Evolutionary conservation across 2,113 vertebrate species (phyloP).

Genomic region (Trematomus loennbergii): DNA sequence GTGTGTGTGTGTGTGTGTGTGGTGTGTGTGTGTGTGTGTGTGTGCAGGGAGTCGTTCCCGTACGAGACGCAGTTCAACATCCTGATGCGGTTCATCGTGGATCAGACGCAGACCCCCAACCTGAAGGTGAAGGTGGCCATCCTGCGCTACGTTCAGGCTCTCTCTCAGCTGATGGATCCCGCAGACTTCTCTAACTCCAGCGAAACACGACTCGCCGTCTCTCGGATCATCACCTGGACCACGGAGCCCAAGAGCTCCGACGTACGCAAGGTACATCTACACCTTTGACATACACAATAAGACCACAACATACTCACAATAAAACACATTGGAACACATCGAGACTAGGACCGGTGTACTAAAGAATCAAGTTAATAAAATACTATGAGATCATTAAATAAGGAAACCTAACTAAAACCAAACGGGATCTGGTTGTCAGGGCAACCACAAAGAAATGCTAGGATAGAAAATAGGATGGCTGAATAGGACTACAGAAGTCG

Average conservation of each 20-base stretch:
- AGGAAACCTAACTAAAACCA: too few relatives aligned
- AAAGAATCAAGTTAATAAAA: too few relatives aligned
- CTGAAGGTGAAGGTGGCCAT: constrained; percentile 99
- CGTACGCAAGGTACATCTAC: constrained; percentile 91
- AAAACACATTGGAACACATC: too few relatives aligned
- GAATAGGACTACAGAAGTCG: too few relatives aligned
- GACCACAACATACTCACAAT: too few relatives aligned
- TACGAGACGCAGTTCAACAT: constrained; percentile 99
- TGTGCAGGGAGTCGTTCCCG: constrained; percentile 93
- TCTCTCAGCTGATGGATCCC: constrained; percentile 97
- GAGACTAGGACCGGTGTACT: too few relatives aligned
- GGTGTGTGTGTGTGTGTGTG: too few relatives aligned
- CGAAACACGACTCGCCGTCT: constrained; percentile 96
- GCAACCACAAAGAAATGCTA: too few relatives aligned
- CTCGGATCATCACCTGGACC: constrained; percentile 99
- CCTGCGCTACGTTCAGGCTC: constrained; percentile 95
- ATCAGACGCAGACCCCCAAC: constrained; percentile 99
- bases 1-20: constrained; percentile 21
- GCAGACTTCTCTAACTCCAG: constrained; percentile 98
- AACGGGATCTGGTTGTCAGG: too few relatives aligned
- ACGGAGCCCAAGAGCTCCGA: constrained; percentile 99
- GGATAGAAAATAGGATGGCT: background rate
- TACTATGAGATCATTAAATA: too few relatives aligned
- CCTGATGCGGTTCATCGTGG: constrained; percentile 98
- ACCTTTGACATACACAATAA: background rate